These are phyloP conservation scores for Panopea generosa DNA, from an alignment of 2,888 invertebrate species.

Conservation along the genomic window DNA sequence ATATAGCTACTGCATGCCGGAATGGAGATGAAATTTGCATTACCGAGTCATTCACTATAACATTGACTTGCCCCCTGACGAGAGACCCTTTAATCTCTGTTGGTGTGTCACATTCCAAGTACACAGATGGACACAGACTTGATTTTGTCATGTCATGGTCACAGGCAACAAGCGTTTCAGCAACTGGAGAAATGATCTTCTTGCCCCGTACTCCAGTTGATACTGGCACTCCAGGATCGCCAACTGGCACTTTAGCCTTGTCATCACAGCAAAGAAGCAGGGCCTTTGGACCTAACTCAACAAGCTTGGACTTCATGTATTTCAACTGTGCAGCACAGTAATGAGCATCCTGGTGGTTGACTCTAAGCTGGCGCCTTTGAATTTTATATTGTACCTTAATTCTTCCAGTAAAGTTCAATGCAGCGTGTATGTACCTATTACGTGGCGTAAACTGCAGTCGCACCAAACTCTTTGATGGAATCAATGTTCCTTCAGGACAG, in stretches of 20 bases:
- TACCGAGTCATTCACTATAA: constrained; percentile 42
- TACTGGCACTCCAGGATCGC: constrained; percentile 36
- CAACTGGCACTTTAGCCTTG: constrained; percentile 53
- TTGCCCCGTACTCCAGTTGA: constrained; percentile 53
- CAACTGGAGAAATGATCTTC: constrained; percentile 20
- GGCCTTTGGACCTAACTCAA: constrained; percentile 7
- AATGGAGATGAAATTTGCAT: constrained; percentile 42
- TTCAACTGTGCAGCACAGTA: constrained; percentile 28
- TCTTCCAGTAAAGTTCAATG: constrained; percentile 33
- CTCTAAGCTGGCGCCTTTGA: constrained; percentile 30
- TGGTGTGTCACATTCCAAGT: constrained; percentile 22
- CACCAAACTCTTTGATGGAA: constrained; percentile 58
- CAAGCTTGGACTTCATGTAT: constrained; percentile 4
- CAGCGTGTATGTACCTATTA: constrained; percentile 31
- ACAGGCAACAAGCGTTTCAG: constrained; percentile 13
- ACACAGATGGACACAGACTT: constrained; percentile 28
- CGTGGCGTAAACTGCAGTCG: constrained; percentile 39
- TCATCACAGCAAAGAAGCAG: constrained; percentile 44
- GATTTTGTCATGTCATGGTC: constrained; percentile 45
- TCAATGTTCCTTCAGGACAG: constrained; percentile 38
- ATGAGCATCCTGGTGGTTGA: constrained; percentile 19
- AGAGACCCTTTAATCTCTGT: constrained; percentile 18
- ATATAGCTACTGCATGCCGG: constrained; percentile 33
- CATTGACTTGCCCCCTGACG: constrained; percentile 32
- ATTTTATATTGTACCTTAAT: constrained; percentile 33